Evolutionary conservation across 2,113 vertebrate genomes (phyloP), one percentile per base, ranked within the genome.

Genomic region (Poeciliopsis occidentalis): DNA sequence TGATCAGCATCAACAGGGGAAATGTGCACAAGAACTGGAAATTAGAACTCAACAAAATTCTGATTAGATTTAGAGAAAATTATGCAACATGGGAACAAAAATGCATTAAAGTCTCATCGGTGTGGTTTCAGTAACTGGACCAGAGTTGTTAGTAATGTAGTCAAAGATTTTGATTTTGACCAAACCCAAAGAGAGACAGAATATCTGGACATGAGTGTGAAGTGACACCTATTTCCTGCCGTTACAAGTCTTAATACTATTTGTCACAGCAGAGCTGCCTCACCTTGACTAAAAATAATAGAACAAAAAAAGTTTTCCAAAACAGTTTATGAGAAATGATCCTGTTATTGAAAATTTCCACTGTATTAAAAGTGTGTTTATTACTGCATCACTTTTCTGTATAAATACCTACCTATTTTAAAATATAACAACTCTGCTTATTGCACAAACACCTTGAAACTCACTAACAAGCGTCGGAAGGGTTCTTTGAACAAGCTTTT

Each of bases 401-500:
- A 70, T 32, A 76, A 71, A 80, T 39, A 68, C n/a, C 31, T 47
- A 69, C 47, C 54, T 70, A 76, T 76, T 76, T 69, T 79, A 71
- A 75, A 63, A 73, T 65, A 78, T 81, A 88, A 80, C 62, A 69
- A 66, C 63, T 12, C 39, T 73, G 75, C 85, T 89, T 82, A 76
- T 75, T 83, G 85, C 88, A 88, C 31, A 69, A 80, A 69, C 73
- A 80, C 60, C 67, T 79, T 29, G 75, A 78, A 86, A 87, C 75
- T 81, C 86, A 73, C 75, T 78, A 73, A 81, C 84, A 80, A 88
- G 78, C 81, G 78, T 62, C 83, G 71, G 60, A 73, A 26, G 78
- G 71, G 79, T 89, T 91, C 77, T 83, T 86, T 78, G 85, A 62
- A 87, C 84, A 83, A 78, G 73, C 87, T 85, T 84, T 81, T 85